A percentile compares a stretch with the other conserved stretches of the same genome.
These are phyloP conservation scores for Phoxinus phoxinus DNA, from an alignment of 2,113 vertebrate species.

Conservation along the genomic window DNA sequence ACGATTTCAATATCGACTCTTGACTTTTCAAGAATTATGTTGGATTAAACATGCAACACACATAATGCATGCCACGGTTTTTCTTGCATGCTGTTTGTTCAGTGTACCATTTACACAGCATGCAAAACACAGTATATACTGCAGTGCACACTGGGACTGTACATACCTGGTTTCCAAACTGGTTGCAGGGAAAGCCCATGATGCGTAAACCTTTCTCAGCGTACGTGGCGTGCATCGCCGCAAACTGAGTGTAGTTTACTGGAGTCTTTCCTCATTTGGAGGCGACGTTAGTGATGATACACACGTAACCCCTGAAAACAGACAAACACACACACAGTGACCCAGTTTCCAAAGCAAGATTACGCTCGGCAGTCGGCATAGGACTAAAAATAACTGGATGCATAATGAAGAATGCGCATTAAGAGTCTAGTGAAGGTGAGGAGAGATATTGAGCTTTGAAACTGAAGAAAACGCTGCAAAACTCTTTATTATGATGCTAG, in stretches of 20 bases:
- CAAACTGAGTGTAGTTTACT: slow-evolving; percentile 98
- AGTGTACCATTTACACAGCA: not conserved
- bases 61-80: not conserved
- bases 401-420: not conserved
- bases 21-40: no score
- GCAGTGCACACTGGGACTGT: not conserved
- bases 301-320: slow-evolving; percentile 81
- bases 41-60: not conserved
- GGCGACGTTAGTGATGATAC: slow-evolving; percentile 92
- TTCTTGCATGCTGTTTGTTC: not conserved
- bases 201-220: slow-evolving; percentile 95
- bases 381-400: not conserved
- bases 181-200: slow-evolving; percentile 95
- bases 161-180: slow-evolving; percentile 92
- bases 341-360: not conserved
- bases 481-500: no score
- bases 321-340: not conserved
- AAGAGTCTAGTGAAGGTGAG: not conserved
- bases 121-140: not conserved
- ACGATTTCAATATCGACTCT: not conserved
- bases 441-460: no score
- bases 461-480: no score
- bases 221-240: slow-evolving; percentile 84
- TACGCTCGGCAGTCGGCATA: not conserved
- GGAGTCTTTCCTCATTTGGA: slow-evolving; percentile 95